phyloP scores from a whole-genome alignment of 2,797 vertebrate species.

The Luscinia luscinia region DNA sequence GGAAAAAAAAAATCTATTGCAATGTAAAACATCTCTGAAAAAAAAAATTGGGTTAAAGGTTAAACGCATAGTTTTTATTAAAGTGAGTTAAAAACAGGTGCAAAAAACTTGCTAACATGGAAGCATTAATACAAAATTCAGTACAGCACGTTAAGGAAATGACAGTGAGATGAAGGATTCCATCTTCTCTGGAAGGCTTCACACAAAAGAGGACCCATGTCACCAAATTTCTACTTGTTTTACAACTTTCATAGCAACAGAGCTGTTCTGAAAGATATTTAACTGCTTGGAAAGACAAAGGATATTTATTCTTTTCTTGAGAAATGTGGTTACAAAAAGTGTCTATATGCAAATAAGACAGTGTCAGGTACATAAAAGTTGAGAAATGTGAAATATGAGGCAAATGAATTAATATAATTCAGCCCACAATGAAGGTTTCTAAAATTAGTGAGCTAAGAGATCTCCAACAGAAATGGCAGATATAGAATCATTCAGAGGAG shows the following conservation, averaged over 20 bases:
- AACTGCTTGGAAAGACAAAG: background rate
- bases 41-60: background rate
- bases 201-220: background rate
- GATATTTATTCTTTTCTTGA: background rate
- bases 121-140: background rate
- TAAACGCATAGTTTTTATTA: background rate
- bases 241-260: background rate
- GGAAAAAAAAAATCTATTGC: background rate
- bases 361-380: background rate
- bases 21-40: background rate
- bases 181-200: background rate
- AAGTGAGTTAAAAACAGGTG: background rate
- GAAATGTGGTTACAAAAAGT: background rate
- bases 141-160: background rate
- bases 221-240: background rate
- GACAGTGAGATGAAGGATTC: background rate
- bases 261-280: background rate
- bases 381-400: background rate
- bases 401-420: background rate
- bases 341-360: background rate
- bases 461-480: background rate
- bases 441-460: background rate
- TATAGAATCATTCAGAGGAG: background rate
- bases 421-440: background rate
- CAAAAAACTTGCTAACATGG: background rate